Evolutionary conservation across 2,113 vertebrate species (phyloP).

Genomic region (Ranitomeya variabilis): DNA sequence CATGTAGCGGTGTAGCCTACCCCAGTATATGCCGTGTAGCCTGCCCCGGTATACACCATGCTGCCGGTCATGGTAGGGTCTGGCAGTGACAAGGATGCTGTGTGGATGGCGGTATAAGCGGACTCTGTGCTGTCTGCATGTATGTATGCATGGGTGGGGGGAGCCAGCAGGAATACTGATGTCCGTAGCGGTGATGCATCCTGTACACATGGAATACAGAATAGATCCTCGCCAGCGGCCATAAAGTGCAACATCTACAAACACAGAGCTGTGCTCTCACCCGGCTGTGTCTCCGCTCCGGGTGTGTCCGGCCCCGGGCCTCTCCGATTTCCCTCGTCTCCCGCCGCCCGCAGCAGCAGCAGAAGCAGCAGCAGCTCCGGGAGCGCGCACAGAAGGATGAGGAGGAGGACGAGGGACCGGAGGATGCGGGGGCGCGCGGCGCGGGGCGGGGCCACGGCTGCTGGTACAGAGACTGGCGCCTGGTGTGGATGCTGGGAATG

Average conservation of each 20-base stretch:
- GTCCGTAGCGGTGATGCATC: neutral
- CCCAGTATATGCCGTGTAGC: too few relatives aligned
- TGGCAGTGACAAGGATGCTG: neutral
- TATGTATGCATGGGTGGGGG: constrained; percentile 10
- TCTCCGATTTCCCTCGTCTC: constrained; percentile 41
- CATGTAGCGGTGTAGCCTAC: too few relatives aligned
- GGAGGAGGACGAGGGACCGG: constrained; percentile 60
- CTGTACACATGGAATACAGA: neutral
- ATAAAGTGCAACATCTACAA: neutral
- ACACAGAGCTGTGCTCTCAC: neutral
- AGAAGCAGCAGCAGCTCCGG: constrained; percentile 25
- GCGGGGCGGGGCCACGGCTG: constrained; percentile 53
- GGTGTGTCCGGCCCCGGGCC: constrained; percentile 40
- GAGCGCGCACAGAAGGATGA: constrained; percentile 51
- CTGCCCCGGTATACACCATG: too few relatives aligned
- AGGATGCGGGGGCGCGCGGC: constrained; percentile 59
- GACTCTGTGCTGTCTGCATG: neutral
- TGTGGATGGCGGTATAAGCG: neutral
- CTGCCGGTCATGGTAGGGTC: too few relatives aligned
- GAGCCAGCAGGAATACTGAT: neutral
- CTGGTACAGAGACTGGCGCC: neutral
- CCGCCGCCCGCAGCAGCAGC: constrained; percentile 44
- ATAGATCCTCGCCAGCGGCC: neutral
- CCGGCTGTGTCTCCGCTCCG: constrained; percentile 10
- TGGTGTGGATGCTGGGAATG: constrained; percentile 47